These are phyloP conservation scores for Paramisgurnus dabryanus DNA, from an alignment of 2,113 vertebrate species.

Conservation along the genomic window DNA sequence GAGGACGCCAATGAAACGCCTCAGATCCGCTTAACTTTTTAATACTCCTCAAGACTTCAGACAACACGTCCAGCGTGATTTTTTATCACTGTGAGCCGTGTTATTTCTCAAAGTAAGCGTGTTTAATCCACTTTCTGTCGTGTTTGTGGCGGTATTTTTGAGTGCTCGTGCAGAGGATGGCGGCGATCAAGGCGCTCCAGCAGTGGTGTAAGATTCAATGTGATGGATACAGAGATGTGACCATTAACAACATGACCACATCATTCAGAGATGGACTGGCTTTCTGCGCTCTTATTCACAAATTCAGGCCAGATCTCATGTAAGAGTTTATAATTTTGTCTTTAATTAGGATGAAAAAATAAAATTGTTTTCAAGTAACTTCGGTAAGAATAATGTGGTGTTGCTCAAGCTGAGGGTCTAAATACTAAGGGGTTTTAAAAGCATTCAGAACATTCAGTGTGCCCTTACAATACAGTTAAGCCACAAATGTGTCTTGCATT, in stretches of 20 bases:
- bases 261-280: slow-evolving; percentile 94
- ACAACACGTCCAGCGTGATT: background rate
- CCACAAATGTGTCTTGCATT: no score
- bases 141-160: background rate
- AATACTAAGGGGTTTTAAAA: no score
- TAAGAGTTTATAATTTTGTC: slow-evolving; percentile 71
- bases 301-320: slow-evolving; percentile 92
- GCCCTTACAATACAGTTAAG: no score
- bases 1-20: background rate
- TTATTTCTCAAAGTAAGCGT: background rate
- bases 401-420: no score
- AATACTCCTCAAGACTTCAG: background rate
- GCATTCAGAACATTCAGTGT: background rate
- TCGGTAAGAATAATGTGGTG: no score
- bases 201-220: slow-evolving; percentile 91
- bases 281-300: slow-evolving; percentile 95
- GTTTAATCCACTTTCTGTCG: background rate
- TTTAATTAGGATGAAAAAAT: background rate
- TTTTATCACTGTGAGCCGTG: background rate
- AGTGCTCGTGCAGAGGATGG: slow-evolving; percentile 72
- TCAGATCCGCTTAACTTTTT: background rate
- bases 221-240: slow-evolving; percentile 87
- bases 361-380: no score
- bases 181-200: slow-evolving; percentile 88
- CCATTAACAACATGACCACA: slow-evolving; percentile 92